Evolutionary conservation across 1,140 invertebrate species (phyloP), one percentile per base, ranked within the genome.

Genomic region (Melanaphis sacchari): DNA sequence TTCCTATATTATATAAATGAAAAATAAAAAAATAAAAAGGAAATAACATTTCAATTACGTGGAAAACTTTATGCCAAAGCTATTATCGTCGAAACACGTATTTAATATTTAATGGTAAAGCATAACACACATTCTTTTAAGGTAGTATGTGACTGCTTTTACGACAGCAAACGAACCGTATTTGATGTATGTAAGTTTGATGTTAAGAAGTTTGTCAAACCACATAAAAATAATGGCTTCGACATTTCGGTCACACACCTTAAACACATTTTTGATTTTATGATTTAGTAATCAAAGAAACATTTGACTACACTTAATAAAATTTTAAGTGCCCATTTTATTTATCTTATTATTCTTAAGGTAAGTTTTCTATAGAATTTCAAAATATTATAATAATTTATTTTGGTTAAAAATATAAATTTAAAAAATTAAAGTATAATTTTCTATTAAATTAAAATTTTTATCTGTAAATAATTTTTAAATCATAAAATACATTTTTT

Each of bases 101-200:
- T 89, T 89, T 89, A 54, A 89, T 89, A 89, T 89, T n/a, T 52
- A 89, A 89, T 18, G 21, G 36, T 31, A 24, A 89, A 89, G 38
- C 46, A 54, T 40, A 89, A 26, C n/a, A 26, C 9, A 22, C 22
- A 85, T 66, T 11, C 36, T 85, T 54, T 54, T 54, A 36, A n/a
- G n/a, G 8, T 89, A 36, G 49, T 54, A 36, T 89, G 46, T 54
- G 36, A 54, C 46, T 54, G 4, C 8, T 9, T 89, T 54, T 54
- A 89, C 46, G 49, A n/a, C 3, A 54, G 49, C 1, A 89, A 89
- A 54, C 36, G 46, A 89, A 54, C 46, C 21, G 26, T 89, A 54
- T 89, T 54, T 54, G 46, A 89, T 54, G 52, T 40, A 46, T 88
- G 31, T n/a, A 66, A 66, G 59, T 66, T 66, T 66, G 31, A n/a